Conservation (phyloP, 2,888 invertebrate species). For the Pandemis corylana region DNA sequence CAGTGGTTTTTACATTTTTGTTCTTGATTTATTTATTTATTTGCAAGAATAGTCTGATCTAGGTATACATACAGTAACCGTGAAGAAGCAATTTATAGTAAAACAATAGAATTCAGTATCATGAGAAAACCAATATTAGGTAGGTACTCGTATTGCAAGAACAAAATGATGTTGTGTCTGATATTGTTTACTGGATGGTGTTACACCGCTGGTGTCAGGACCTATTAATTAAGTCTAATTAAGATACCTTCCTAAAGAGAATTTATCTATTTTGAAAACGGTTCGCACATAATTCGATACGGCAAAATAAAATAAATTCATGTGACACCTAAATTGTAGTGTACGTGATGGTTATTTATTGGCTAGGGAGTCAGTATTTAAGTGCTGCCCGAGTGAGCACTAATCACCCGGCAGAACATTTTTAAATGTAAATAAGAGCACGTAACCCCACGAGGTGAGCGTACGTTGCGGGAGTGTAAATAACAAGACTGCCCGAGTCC, state of each 20-base stretch:
- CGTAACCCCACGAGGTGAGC: conserved; percentile 52
- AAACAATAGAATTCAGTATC: not conserved
- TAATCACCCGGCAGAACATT: conserved; percentile 45
- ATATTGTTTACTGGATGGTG: not conserved
- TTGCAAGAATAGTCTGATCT: conserved; percentile 6
- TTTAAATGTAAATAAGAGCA: conserved; percentile 50
- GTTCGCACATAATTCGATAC: too few species aligned
- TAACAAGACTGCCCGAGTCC: conserved; percentile 65
- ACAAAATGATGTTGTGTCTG: not conserved
- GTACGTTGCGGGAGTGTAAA: conserved; percentile 66
- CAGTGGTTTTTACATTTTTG: conserved; percentile 56
- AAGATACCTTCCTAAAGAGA: not conserved
- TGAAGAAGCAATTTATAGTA: not conserved
- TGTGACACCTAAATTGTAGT: not conserved
- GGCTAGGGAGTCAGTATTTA: conserved; percentile 27
- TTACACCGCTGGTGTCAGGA: not conserved
- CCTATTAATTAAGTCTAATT: not conserved
- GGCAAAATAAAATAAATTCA: not conserved
- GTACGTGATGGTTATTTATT: conserved; percentile 21
- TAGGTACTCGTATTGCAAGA: not conserved
- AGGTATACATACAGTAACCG: not conserved
- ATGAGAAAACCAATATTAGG: not conserved
- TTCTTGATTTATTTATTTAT: conserved; percentile 46
- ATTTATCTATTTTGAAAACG: not conserved
- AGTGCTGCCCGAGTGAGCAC: conserved; percentile 30